These are phyloP conservation scores for Haliclona indistincta DNA, from an alignment of 37 sponge, comb jelly and placozoan genomes.

Conservation along the genomic window DNA sequence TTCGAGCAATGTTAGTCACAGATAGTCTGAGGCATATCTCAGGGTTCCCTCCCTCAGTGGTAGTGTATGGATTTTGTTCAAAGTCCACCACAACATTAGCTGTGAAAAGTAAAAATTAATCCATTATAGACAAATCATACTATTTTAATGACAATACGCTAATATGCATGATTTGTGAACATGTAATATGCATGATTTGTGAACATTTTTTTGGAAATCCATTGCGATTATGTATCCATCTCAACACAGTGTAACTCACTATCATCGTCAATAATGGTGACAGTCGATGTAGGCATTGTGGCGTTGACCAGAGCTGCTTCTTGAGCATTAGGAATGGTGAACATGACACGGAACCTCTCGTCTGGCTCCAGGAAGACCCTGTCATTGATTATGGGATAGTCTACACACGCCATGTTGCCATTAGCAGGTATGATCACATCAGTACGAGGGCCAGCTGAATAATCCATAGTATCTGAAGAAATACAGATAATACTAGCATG, in stretches of 20 bases:
- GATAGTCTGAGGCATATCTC: background rate
- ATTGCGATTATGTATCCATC: background rate
- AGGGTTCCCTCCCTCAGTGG: background rate
- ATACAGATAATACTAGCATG: too few species aligned
- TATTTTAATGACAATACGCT: too few species aligned
- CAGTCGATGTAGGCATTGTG: background rate
- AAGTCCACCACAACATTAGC: background rate
- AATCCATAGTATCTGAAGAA: conserved; percentile 17
- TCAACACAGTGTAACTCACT: background rate
- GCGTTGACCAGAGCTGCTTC: conserved; percentile 13
- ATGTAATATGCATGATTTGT: too few species aligned
- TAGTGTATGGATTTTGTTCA: background rate
- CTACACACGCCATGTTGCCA: background rate
- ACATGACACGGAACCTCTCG: conserved; percentile 8
- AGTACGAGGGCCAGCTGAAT: background rate
- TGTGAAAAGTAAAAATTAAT: background rate
- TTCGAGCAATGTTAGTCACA: too few species aligned
- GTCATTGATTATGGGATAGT: background rate
- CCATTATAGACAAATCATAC: too few species aligned
- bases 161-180: too few species aligned
- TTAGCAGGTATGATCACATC: background rate
- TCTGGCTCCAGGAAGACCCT: background rate
- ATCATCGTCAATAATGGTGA: conserved; percentile 29
- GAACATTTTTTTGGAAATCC: too few species aligned
- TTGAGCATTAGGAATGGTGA: background rate